A percentile compares a stretch with the other conserved stretches of the same genome.
These are phyloP conservation scores for Temnothorax longispinosus DNA, from an alignment of 1,140 invertebrate genomes.

Conservation along the genomic window DNA sequence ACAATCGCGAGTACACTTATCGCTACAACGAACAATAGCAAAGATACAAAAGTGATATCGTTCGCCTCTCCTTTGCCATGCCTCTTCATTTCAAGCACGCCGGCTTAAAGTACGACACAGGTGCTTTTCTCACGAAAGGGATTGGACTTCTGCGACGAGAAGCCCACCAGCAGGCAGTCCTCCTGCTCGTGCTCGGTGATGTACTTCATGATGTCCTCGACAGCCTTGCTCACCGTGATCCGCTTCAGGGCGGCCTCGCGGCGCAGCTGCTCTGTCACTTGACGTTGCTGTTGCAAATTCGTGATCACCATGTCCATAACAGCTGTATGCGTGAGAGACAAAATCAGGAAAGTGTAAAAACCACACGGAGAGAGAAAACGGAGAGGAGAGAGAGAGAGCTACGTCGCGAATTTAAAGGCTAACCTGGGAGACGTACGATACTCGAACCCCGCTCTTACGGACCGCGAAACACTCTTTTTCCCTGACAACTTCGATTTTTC, in stretches of 20 bases:
- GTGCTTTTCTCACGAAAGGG: slow-evolving; percentile 98
- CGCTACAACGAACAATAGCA: not conserved
- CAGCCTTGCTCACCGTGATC: slow-evolving; percentile 94
- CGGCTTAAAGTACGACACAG: slow-evolving; percentile 92
- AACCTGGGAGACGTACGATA: slow-evolving; percentile 12
- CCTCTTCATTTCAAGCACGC: slow-evolving; percentile 56
- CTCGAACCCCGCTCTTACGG: not conserved
- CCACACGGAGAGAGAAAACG: not conserved
- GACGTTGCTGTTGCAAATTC: slow-evolving; percentile 95
- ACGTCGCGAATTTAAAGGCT: not conserved
- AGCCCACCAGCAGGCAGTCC: slow-evolving; percentile 97
- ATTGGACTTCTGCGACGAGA: slow-evolving; percentile 98
- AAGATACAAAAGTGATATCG: not conserved
- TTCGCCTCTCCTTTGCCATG: not conserved
- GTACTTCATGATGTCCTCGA: slow-evolving; percentile 97
- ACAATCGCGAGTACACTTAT: not conserved
- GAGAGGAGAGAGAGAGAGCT: not conserved
- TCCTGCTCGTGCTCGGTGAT: slow-evolving; percentile 97
- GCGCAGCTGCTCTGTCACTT: slow-evolving; percentile 96
- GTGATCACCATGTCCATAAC: slow-evolving; percentile 96
- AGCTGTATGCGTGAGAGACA: slow-evolving; percentile 18
- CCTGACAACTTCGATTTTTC: not conserved
- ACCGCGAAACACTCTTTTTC: not conserved
- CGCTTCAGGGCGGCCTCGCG: slow-evolving; percentile 96
- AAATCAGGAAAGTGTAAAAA: slow-evolving; percentile 4